These are phyloP conservation scores for Amia ocellicauda DNA, from an alignment of 2,113 vertebrate species.

Conservation along the genomic window DNA sequence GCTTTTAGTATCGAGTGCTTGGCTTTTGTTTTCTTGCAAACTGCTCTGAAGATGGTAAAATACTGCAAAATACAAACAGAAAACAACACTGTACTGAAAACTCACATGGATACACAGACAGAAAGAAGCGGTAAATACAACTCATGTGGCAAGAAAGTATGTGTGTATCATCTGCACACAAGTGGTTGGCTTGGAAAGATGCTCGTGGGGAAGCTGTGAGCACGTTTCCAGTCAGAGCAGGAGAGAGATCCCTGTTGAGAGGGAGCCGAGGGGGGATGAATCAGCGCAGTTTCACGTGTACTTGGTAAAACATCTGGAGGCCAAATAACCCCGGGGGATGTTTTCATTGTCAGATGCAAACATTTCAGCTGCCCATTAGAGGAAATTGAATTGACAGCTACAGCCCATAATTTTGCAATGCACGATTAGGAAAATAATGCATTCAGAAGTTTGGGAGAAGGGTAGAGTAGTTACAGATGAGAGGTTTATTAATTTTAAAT, in stretches of 20 bases:
- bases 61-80: neutral
- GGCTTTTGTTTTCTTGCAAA: neutral
- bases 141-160: constrained; percentile 1
- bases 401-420: constrained; percentile 4
- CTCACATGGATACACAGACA: neutral
- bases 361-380: constrained; percentile 14
- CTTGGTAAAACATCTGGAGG: neutral
- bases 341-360: constrained; percentile 4
- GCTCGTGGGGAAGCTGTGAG: neutral
- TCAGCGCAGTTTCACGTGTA: neutral
- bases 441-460: too few species aligned
- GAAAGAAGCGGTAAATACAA: neutral
- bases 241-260: neutral
- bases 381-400: constrained; percentile 6
- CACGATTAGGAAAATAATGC: neutral
- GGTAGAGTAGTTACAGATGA: too few species aligned
- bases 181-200: neutral
- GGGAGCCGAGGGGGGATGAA: neutral
- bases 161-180: neutral
- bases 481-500: too few species aligned
- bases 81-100: neutral
- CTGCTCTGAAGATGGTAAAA: constrained; percentile 4
- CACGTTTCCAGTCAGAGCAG: neutral
- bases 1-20: too few species aligned
- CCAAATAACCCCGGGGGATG: neutral